Evolutionary conservation across 2,888 invertebrate species (phyloP), one percentile per base, ranked within the genome.

Genomic region (Plagodis pulveraria): DNA sequence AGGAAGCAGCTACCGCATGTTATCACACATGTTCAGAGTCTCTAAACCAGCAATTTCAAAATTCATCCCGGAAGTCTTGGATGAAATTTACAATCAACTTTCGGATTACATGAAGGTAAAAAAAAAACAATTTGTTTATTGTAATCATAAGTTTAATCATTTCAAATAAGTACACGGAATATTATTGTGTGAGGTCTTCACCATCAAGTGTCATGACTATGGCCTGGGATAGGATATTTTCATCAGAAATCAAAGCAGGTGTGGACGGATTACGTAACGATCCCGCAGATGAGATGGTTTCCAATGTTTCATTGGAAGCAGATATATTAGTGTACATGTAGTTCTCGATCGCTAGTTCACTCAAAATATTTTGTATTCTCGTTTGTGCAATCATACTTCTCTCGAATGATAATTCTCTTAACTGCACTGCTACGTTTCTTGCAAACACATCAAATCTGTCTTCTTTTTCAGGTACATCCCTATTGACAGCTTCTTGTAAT

Each of bases 391-490:
- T 10, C 6, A 40, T 40, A 9, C 9, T 10, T 40, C 9, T 9
- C 6, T 40, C 38, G 5, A 40, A 9, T 40, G 38, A 10, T 40
- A 40, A 40, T 9, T 8, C 10, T 40, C 10, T 40, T 10, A 40
- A 40, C 10, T 40, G 50, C 22, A 50, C 41, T 50, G 50, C 42
- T 33, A 55, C 49, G 35, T 34, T 55, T 48, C 43, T 34, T 42
- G 35, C 55, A 49, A 55, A 55, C 43, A 55, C 43, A 43, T 55
- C 55, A 36, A 55, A 55, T 55, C n/a, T n/a, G n/a, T n/a, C n/a
- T n/a, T 55, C 43, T 49, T 55, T 55, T 36, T 55, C 55, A 43
- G 43, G 33, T 47, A 35, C 47, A 46, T 49, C 46, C 36, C 45
- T 46, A 47, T 45, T 45, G 54, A 36, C 47, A 22, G 12, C 45